Percentiles rank a stretch among this genome's conserved stretches.
These are phyloP conservation scores for Phaenicophaeus curvirostris DNA, from an alignment of 2,797 vertebrate genomes.

Conservation along the genomic window DNA sequence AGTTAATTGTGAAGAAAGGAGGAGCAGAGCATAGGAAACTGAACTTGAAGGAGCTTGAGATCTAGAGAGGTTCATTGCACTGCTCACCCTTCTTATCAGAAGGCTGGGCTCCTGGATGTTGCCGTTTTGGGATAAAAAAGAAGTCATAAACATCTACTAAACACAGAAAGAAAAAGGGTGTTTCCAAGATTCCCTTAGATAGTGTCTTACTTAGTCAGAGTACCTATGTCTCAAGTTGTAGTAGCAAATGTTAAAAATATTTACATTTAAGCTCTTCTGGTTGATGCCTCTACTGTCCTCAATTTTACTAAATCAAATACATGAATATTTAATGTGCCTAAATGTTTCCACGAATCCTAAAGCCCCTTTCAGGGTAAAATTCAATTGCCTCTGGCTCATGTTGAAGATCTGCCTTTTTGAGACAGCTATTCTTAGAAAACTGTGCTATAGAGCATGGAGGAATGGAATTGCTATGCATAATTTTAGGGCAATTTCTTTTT, in stretches of 20 bases:
- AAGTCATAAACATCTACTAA: background rate
- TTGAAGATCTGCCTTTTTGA: background rate
- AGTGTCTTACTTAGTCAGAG: background rate
- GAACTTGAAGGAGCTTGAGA: background rate
- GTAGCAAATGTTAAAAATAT: slow-evolving; percentile 19
- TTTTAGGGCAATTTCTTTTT: slow-evolving; percentile 49
- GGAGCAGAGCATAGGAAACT: background rate
- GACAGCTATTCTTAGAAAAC: slow-evolving; percentile 53
- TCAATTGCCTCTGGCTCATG: slow-evolving; percentile 18
- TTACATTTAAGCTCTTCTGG: background rate
- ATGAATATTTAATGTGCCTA: slow-evolving; percentile 50
- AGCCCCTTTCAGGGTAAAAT: slow-evolving; percentile 38
- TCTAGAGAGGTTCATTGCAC: background rate
- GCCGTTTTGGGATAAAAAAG: background rate
- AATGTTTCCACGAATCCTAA: slow-evolving; percentile 42
- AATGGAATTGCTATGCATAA: slow-evolving; percentile 35
- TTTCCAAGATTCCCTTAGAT: background rate
- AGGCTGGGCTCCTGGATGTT: background rate
- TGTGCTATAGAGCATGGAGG: background rate
- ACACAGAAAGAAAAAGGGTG: background rate
- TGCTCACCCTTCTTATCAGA: background rate
- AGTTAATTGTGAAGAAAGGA: background rate
- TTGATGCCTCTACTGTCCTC: slow-evolving; percentile 6
- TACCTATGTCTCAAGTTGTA: background rate
- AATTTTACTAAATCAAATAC: slow-evolving; percentile 27